Evolutionary conservation across 1,140 invertebrate species (phyloP), one percentile per base, ranked within the genome.

Genomic region (Cyphomyrmex costatus): DNA sequence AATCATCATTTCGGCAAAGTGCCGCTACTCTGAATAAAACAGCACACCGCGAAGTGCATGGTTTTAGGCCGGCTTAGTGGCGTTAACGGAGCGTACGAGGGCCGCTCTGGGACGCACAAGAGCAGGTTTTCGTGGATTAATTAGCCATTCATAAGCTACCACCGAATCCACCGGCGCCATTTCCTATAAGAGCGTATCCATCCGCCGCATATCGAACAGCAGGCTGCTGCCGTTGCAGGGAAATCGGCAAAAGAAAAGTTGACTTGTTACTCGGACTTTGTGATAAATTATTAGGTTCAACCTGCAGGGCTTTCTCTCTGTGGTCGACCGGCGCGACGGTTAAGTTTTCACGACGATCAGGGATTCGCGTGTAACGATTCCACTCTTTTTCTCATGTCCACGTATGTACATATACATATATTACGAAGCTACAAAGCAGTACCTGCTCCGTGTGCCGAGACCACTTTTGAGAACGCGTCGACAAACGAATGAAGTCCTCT

Each of bases 81-180:
- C 65, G 78, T n/a, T 87, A 91, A 90, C 86, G 84, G 73, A 86
- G 85, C 74, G 76, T 42, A 82, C 66, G 73, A 79, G 30, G 6
- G 73, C 1, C 36, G 73, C 27, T 2, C 27, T 51, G 70, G 60
- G 66, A 83, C 58, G 70, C 76, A 71, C 46, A 10, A 24, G 33
- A 66, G 33, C 66, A 36, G 82, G 73, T 91, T 90, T 92, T 88
- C 84, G 76, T 79, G 86, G 91, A 90, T 91, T 92, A 92, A 92
- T 92, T 92, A 89, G 88, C 90, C 88, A 90, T 90, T 91, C 89
- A 90, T 91, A 92, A 92, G 85, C 92, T 61, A 71, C 60, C 53
- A 24, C 58, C 77, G 80, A 77, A 77, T 73, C 27, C 51, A 19
- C 24, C 21, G 56, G 46, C 16, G 53, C 16, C 46, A 30, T 84